These are phyloP conservation scores for Dasysyrphus tricinctus DNA, from an alignment of 2,888 invertebrate species.

Conservation along the genomic window DNA sequence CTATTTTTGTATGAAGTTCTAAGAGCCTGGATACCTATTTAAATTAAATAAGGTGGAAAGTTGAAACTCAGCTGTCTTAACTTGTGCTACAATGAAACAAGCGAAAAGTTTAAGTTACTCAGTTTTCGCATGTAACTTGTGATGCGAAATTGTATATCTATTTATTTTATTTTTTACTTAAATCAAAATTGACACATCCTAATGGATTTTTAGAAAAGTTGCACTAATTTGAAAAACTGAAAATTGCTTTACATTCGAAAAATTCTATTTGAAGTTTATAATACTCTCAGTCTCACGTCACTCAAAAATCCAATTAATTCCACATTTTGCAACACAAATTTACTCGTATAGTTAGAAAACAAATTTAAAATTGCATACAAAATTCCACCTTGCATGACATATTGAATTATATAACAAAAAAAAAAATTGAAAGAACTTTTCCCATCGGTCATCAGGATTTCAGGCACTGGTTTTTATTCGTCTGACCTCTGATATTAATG, in stretches of 20 bases:
- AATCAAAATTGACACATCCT: conserved; percentile 13
- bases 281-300: conserved; percentile 14
- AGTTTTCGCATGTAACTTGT: neutral
- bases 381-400: conserved; percentile 32
- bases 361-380: conserved; percentile 30
- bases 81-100: no score
- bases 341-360: conserved; percentile 2
- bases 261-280: conserved; percentile 14
- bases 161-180: neutral
- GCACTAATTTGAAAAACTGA: neutral
- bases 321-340: conserved; percentile 9
- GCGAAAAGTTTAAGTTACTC: no score
- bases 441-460: conserved; percentile 26
- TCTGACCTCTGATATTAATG: conserved; percentile 21
- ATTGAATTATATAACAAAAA: conserved; percentile 55
- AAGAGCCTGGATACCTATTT: no score
- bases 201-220: conserved; percentile 25
- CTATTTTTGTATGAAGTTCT: no score
- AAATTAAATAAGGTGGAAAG: no score
- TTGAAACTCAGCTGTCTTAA: no score
- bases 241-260: conserved; percentile 8
- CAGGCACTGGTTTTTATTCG: conserved; percentile 10
- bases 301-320: conserved; percentile 64
- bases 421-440: conserved; percentile 22
- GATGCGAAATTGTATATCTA: neutral